Base-by-base conservation (phyloP, 2,113 vertebrate species). In the Paracanthobrama guichenoti region DNA sequence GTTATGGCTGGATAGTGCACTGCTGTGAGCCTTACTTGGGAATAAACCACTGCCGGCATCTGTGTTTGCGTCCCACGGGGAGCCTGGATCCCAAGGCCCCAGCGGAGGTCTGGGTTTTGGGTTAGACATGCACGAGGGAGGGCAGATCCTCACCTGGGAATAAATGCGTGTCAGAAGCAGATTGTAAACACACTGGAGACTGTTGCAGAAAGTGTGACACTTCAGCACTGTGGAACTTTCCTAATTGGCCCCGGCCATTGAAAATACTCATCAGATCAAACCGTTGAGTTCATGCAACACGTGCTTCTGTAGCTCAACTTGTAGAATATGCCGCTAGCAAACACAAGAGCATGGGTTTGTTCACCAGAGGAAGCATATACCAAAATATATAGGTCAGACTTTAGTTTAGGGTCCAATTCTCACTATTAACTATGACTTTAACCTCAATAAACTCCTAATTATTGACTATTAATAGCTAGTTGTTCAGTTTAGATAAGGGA, bases 61-160 rank as follows among this genome's bases (percentile, higher is more conserved):
- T 88, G 74, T 71, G 87, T 64, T 81, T 50, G 42, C 3, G 4
- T 82, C 77, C 76, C 75, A 26, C 8, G 14, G 84, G 85, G 80
- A 75, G 14, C 42, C n/a, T 76, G 79, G 50, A 66, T 48, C 73
- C 74, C 75, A 76, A 53, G 71, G 79, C 62, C 77, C 55, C 71
- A 35, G 55, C 28, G 74, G 83, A 77, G 62, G 77, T 72, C 60
- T 73, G 69, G 83, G 69, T 62, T 67, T 44, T 81, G 73, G 26
- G 75, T 81, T 84, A 72, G 81, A 55, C 24, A 50, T 31, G 31
- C 67, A 60, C 60, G 35, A 50, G 78, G 28, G 64, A 39, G 50
- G 53, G 35, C 53, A 53, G 62, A 48, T 39, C 71, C 82, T 71
- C 87, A 69, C 66, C 44, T 69, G 83, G 81, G 85, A 83, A 82